These are phyloP conservation scores for Volucella inanis DNA, from an alignment of 2,888 invertebrate genomes.

Conservation along the genomic window DNA sequence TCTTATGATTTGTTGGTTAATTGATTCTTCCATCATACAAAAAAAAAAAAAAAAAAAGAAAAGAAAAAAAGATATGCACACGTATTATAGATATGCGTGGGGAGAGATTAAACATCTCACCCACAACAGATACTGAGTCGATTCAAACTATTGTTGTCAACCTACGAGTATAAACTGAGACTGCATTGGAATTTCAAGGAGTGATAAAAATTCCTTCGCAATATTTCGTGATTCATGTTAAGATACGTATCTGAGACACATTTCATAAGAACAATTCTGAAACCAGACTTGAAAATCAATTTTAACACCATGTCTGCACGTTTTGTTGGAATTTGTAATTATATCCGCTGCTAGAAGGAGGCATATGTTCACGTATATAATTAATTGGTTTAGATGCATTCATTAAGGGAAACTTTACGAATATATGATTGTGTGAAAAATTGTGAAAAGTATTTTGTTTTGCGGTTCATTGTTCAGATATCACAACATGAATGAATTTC, in stretches of 20 bases:
- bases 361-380: neutral
- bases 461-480: conserved; percentile 27
- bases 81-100: too few species aligned
- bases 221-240: neutral
- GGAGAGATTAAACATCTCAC: too few species aligned
- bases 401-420: conserved; percentile 6
- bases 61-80: too few species aligned
- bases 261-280: conserved; percentile 1
- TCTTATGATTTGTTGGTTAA: neutral
- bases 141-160: neutral
- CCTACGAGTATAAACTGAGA: neutral
- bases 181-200: neutral
- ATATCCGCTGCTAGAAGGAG: conserved; percentile 9
- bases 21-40: too few species aligned
- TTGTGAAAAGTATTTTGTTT: neutral
- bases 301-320: too few species aligned
- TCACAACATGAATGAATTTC: neutral
- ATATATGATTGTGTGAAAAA: conserved; percentile 10
- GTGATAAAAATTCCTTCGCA: neutral
- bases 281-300: too few species aligned
- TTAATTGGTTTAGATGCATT: conserved; percentile 25
- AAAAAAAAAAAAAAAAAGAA: too few species aligned
- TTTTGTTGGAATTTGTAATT: neutral
- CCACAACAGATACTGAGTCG: too few species aligned
- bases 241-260: neutral